Evolutionary conservation across 2,797 vertebrate species (phyloP).

Genomic region (Sandelia bainsii): DNA sequence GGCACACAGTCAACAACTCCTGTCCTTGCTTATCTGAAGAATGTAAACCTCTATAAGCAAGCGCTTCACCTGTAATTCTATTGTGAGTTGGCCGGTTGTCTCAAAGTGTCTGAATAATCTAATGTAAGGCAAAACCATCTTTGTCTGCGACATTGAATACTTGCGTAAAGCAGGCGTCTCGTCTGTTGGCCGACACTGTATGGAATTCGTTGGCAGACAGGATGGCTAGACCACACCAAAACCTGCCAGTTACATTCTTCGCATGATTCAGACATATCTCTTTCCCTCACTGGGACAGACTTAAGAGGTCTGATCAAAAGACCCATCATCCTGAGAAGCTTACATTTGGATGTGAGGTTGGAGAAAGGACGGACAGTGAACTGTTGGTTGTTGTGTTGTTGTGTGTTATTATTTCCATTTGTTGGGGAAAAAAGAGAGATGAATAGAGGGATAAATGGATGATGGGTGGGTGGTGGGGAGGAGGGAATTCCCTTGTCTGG

Average conservation of each 20-base stretch:
- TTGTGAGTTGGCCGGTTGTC: conserved; percentile 78
- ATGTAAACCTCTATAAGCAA: conserved; percentile 77
- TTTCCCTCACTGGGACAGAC: conserved; percentile 70
- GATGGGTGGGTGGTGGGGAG: conserved; percentile 66
- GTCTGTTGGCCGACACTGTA: conserved; percentile 61
- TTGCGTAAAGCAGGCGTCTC: conserved; percentile 73
- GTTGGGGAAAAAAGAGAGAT: conserved; percentile 73
- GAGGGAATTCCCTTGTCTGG: conserved; percentile 81
- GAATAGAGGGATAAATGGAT: conserved; percentile 82
- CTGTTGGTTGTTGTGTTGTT: conserved; percentile 78
- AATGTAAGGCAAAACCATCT: conserved; percentile 76
- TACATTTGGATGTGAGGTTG: conserved; percentile 66
- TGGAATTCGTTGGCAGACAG: conserved; percentile 79
- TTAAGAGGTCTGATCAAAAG: conserved; percentile 77
- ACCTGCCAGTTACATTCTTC: conserved; percentile 80
- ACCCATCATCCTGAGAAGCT: conserved; percentile 59
- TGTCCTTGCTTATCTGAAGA: conserved; percentile 79
- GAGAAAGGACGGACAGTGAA: conserved; percentile 44
- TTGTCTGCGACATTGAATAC: conserved; percentile 80
- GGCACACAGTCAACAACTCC: conserved; percentile 77
- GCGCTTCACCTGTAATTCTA: conserved; percentile 81
- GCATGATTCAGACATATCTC: conserved; percentile 77
- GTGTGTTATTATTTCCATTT: conserved; percentile 84
- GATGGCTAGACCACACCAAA: conserved; percentile 79
- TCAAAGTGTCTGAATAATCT: conserved; percentile 81